Percentiles rank a stretch among this genome's conserved stretches.
phyloP scores from a whole-genome alignment of 2,113 vertebrate genomes.

The Sander vitreus region DNA sequence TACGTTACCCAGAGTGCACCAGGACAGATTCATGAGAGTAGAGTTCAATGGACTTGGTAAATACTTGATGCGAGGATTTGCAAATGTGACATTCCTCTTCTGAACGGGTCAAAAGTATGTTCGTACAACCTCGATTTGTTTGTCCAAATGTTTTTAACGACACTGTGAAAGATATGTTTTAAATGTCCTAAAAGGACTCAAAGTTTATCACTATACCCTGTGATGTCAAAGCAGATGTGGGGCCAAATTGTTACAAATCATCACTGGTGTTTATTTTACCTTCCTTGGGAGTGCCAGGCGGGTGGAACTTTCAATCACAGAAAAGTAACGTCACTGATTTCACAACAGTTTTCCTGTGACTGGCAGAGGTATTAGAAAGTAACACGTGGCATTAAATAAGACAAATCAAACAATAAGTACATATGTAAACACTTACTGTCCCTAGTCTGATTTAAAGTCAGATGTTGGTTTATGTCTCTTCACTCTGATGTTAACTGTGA shows the following conservation, averaged over 20 bases:
- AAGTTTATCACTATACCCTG: conserved; percentile 7
- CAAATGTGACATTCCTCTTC: conserved; percentile 61
- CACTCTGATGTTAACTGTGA: conserved; percentile 56
- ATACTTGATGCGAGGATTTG: conserved; percentile 64
- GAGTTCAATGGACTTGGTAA: not conserved
- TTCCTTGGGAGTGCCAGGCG: not conserved
- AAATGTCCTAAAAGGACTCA: conserved; percentile 46
- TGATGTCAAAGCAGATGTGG: not conserved
- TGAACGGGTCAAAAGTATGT: conserved; percentile 4
- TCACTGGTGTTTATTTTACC: not conserved
- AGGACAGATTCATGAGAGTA: not conserved
- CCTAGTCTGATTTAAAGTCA: conserved; percentile 18
- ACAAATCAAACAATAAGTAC: not conserved
- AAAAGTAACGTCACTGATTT: not conserved
- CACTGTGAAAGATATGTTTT: conserved; percentile 62
- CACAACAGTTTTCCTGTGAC: not conserved
- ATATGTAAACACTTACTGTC: conserved; percentile 57
- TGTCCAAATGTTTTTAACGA: conserved; percentile 14
- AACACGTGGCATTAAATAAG: not conserved
- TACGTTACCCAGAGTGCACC: conserved; percentile 59
- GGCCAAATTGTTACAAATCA: conserved; percentile 28
- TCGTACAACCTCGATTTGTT: conserved; percentile 24
- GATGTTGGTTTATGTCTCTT: conserved; percentile 39
- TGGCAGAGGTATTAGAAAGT: not conserved
- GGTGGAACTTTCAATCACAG: not conserved